Evolutionary conservation across 2,113 vertebrate genomes (phyloP).

Genomic region (Corythornis cristatus): DNA sequence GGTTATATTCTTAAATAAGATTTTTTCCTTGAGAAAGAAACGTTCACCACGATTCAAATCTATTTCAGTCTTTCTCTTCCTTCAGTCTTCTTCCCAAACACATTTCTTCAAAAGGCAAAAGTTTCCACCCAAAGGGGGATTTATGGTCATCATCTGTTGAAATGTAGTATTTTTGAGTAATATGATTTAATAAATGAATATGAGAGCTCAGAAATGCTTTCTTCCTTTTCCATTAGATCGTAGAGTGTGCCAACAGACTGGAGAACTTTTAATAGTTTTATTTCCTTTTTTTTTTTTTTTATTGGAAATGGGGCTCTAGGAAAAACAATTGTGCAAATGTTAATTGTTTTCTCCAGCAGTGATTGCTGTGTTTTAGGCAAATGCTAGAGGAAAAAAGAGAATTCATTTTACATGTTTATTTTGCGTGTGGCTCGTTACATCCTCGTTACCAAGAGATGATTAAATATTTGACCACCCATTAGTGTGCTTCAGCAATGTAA

Average conservation of each 20-base stretch:
- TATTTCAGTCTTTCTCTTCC: not conserved
- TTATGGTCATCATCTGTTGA: constrained; percentile 44
- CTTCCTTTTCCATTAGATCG: constrained; percentile 39
- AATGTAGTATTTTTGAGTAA: constrained; percentile 42
- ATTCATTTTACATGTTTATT: constrained; percentile 43
- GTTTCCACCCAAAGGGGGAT: not conserved
- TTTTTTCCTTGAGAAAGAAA: not conserved
- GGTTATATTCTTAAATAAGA: not conserved
- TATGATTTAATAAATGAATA: constrained; percentile 51
- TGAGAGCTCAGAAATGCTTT: constrained; percentile 19
- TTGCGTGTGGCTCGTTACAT: constrained; percentile 5
- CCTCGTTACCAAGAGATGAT: constrained; percentile 14
- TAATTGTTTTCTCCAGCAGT: constrained; percentile 60
- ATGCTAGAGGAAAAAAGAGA: constrained; percentile 36
- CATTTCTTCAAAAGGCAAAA: not conserved
- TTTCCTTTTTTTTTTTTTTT: constrained; percentile 45
- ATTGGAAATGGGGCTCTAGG: constrained; percentile 60
- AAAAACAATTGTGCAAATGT: constrained; percentile 56
- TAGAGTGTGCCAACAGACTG: constrained; percentile 18
- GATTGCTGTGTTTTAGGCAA: constrained; percentile 46
- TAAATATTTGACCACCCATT: constrained; percentile 38
- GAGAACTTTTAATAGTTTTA: constrained; percentile 61
- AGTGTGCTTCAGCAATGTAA: not conserved
- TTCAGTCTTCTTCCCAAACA: not conserved
- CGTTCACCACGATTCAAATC: not conserved